Percentiles rank a stretch among this genome's conserved stretches.
phyloP scores from a whole-genome alignment of 2,797 vertebrate species.

The Paguma larvata region DNA sequence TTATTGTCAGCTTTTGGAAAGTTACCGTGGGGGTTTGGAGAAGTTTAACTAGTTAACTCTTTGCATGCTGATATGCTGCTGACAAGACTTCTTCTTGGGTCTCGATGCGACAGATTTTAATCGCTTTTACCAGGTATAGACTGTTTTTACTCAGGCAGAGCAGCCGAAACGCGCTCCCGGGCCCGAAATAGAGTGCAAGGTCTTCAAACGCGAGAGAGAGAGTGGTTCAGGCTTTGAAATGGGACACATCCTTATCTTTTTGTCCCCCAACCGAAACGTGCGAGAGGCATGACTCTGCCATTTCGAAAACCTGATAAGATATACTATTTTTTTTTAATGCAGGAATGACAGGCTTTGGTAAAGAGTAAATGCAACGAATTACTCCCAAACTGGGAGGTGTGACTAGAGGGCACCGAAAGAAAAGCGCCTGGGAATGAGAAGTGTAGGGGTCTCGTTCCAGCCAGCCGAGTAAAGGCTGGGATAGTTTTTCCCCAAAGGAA shows the following conservation, averaged over 20 bases:
- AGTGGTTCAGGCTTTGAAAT: constrained; percentile 81
- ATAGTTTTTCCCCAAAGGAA: constrained; percentile 71
- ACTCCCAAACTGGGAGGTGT: constrained; percentile 80
- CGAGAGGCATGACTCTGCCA: constrained; percentile 79
- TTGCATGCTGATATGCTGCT: constrained; percentile 79
- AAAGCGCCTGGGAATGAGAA: constrained; percentile 83
- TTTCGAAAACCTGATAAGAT: constrained; percentile 78
- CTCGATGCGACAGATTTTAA: constrained; percentile 72
- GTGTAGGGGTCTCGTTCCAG: constrained; percentile 72
- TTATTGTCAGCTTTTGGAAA: constrained; percentile 91
- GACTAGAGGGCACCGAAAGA: constrained; percentile 83
- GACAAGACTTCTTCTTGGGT: constrained; percentile 57
- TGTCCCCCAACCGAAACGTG: constrained; percentile 83
- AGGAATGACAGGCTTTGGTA: constrained; percentile 78
- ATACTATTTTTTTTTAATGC: constrained; percentile 69
- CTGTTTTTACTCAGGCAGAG: constrained; percentile 70
- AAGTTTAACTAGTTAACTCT: constrained; percentile 92
- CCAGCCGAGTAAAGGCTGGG: constrained; percentile 79
- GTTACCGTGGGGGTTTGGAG: constrained; percentile 89
- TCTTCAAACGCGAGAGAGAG: constrained; percentile 73
- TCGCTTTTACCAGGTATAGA: constrained; percentile 85
- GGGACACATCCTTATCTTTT: constrained; percentile 74
- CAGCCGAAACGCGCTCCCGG: constrained; percentile 80
- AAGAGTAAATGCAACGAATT: constrained; percentile 80
- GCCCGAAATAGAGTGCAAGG: constrained; percentile 65